These are phyloP conservation scores for Scaptodrosophila latifasciaeformis DNA, from an alignment of 2,888 invertebrate genomes.

Conservation along the genomic window DNA sequence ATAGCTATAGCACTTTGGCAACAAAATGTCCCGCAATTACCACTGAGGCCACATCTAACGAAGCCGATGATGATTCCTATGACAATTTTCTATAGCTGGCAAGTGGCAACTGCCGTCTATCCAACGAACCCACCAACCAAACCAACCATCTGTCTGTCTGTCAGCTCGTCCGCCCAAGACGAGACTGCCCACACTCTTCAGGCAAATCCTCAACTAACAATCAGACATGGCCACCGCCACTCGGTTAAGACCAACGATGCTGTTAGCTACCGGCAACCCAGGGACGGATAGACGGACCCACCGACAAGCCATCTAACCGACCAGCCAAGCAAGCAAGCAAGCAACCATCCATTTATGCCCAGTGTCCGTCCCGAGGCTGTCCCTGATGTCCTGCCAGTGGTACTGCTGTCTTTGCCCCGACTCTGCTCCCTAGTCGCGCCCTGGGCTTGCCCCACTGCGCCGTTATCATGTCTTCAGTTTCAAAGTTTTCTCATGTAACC, in stretches of 20 bases:
- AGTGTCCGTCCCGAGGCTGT: constrained; percentile 42
- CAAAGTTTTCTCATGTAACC: constrained; percentile 69
- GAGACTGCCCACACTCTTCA: constrained; percentile 7
- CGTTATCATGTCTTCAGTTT: constrained; percentile 66
- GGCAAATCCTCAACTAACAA: constrained; percentile 59
- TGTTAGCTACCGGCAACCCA: constrained; percentile 12
- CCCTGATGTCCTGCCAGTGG: constrained; percentile 42
- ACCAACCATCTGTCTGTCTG: constrained; percentile 15
- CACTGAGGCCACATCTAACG: constrained; percentile 74
- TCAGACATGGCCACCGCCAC: constrained; percentile 65
- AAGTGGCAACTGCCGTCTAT: constrained; percentile 55
- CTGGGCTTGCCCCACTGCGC: constrained; percentile 27
- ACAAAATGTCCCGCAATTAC: constrained; percentile 74
- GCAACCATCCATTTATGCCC: constrained; percentile 45
- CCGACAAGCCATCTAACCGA: constrained; percentile 28
- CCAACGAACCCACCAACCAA: too few species aligned
- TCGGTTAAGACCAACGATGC: constrained; percentile 25
- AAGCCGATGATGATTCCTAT: constrained; percentile 74
- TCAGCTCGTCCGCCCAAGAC: constrained; percentile 9
- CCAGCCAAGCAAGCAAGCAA: constrained; percentile 34
- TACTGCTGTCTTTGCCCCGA: constrained; percentile 23
- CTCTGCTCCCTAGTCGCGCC: constrained; percentile 1
- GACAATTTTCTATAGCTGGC: constrained; percentile 70
- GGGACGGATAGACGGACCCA: too few species aligned
- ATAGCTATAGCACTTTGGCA: constrained; percentile 54